These are phyloP conservation scores for Aulostomus chinensis DNA, from an alignment of 2,797 vertebrate genomes.

Conservation along the genomic window DNA sequence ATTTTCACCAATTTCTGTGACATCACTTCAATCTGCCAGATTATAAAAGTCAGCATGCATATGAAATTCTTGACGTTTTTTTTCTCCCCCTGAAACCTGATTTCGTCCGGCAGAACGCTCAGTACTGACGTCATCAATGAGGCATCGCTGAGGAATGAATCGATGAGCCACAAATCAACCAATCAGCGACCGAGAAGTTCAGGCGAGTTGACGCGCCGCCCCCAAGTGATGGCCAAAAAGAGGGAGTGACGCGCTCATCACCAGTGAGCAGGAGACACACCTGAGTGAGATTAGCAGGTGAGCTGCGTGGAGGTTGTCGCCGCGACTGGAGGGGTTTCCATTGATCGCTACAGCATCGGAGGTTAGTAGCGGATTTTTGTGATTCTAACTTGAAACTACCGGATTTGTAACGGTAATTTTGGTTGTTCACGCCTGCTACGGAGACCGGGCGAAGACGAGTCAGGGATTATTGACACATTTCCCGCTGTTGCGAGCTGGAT, in stretches of 20 bases:
- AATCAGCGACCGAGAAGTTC: conserved; percentile 33
- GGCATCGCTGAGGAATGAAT: conserved; percentile 9
- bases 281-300: conserved; percentile 23
- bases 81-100: no score
- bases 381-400: no score
- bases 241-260: rapidly evolving
- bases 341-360: neutral
- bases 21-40: no score
- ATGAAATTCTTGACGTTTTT: no score
- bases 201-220: neutral
- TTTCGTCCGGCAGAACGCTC: neutral
- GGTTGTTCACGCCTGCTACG: no score
- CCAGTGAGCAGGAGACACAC: neutral
- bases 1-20: no score
- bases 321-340: neutral
- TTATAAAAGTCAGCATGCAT: no score
- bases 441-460: neutral
- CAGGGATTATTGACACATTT: neutral
- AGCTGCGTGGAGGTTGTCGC: neutral
- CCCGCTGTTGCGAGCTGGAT: neutral
- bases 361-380: conserved; percentile 12
- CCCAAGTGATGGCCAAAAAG: neutral
- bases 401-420: no score
- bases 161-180: conserved; percentile 6
- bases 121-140: conserved; percentile 25